phyloP scores from a whole-genome alignment of 2,113 vertebrate species.

The Rallus limicola region DNA sequence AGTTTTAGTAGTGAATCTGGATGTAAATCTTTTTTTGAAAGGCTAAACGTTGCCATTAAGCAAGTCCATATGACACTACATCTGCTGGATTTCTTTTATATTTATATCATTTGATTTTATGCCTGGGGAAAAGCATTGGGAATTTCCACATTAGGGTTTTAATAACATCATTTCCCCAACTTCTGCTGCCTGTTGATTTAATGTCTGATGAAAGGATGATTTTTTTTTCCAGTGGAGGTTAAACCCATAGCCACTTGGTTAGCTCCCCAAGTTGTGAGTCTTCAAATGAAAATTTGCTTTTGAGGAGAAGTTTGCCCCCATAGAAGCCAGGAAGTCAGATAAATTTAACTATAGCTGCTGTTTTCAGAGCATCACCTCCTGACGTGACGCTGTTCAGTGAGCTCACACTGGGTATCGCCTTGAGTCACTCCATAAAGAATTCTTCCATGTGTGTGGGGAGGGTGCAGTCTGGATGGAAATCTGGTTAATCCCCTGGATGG shows the following conservation, averaged over 20 bases:
- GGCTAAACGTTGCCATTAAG: slow-evolving; percentile 51
- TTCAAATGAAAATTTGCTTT: neutral
- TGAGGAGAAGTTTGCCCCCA: accelerated
- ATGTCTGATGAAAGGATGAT: neutral
- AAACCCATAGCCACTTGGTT: neutral
- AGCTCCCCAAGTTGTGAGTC: accelerated
- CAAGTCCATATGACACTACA: slow-evolving; percentile 38
- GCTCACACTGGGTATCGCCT: neutral
- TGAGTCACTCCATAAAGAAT: neutral
- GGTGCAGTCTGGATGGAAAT: too few species aligned
- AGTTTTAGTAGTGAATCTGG: neutral
- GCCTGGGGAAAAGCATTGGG: neutral
- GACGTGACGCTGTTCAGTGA: neutral
- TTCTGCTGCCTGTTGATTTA: neutral
- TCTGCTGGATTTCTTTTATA: slow-evolving; percentile 28
- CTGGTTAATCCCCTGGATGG: neutral
- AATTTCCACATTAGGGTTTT: neutral
- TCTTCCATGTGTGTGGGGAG: neutral
- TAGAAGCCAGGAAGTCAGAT: neutral
- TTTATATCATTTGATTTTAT: neutral
- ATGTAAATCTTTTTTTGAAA: slow-evolving; percentile 42
- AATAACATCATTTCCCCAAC: neutral
- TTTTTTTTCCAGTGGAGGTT: neutral
- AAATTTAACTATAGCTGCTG: neutral
- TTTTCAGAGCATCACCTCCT: neutral